Conservation (phyloP, 2,113 vertebrate genomes). For the Melanotaenia duboulayi region DNA sequence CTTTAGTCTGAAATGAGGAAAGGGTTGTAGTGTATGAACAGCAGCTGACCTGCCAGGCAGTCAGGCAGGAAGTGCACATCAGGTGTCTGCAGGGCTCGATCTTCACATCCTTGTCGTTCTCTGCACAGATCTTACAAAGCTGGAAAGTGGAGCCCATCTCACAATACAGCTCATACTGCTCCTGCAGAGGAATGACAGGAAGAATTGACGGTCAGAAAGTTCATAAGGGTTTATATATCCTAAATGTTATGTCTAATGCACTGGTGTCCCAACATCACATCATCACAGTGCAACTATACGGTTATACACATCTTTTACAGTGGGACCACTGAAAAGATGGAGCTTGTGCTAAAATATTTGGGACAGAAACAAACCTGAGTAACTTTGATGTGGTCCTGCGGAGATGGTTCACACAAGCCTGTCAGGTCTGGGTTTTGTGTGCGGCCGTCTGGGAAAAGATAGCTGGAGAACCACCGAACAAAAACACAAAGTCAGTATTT, state of each 20-base stretch:
- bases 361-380: slow-evolving; percentile 87
- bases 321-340: too few relatives aligned
- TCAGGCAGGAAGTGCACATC: slow-evolving; percentile 98
- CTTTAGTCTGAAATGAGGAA: not conserved
- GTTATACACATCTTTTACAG: too few relatives aligned
- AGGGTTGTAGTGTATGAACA: not conserved
- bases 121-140: slow-evolving; percentile 98
- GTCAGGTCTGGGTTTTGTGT: slow-evolving; percentile 97
- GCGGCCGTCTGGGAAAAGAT: slow-evolving; percentile 97
- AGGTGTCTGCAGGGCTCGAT: slow-evolving; percentile 98
- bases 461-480: slow-evolving; percentile 74
- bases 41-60: slow-evolving; percentile 93
- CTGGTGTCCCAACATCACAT: too few relatives aligned
- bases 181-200: slow-evolving; percentile 76
- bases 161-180: slow-evolving; percentile 98
- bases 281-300: too few relatives aligned
- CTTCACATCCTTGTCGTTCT: slow-evolving; percentile 99
- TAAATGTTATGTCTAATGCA: not conserved
- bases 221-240: not conserved
- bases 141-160: slow-evolving; percentile 99
- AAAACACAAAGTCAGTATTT: not conserved
- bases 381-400: slow-evolving; percentile 99
- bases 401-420: slow-evolving; percentile 96
- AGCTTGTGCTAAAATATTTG: not conserved
- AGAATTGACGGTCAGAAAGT: not conserved